Percentiles rank a stretch among this genome's conserved stretches.
phyloP scores from a whole-genome alignment of 2,888 invertebrate species.

The Melikaiella ostensackeni region DNA sequence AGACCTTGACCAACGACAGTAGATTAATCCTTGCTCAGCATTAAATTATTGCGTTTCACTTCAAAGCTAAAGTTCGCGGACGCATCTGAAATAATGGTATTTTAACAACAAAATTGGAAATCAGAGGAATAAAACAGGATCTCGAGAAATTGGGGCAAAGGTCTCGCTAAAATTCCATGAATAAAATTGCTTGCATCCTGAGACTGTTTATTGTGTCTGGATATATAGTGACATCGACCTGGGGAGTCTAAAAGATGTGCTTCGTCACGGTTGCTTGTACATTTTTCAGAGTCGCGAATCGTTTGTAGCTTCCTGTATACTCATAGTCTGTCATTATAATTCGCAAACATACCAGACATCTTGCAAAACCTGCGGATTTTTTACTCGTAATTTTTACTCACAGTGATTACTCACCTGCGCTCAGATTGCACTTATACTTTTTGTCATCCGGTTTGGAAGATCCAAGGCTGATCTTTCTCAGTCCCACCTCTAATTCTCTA shows the following conservation, averaged over 20 bases:
- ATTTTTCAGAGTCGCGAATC: background rate
- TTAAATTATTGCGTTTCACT: background rate
- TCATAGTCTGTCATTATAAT: conserved; percentile 2
- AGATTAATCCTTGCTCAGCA: background rate
- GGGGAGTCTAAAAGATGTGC: background rate
- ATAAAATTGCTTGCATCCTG: conserved; percentile 36
- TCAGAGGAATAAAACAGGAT: background rate
- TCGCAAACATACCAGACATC: conserved; percentile 18
- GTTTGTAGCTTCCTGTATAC: conserved; percentile 16
- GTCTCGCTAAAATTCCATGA: background rate
- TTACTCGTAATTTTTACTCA: conserved; percentile 4
- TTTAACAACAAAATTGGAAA: background rate
- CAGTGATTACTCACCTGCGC: conserved; percentile 39
- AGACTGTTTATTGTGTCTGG: conserved; percentile 28
- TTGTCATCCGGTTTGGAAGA: conserved; percentile 36
- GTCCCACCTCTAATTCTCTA: background rate
- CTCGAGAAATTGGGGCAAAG: background rate
- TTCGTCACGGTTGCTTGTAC: background rate
- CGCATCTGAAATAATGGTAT: background rate
- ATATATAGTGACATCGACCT: conserved; percentile 30
- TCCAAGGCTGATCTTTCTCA: conserved; percentile 1
- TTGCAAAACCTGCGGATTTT: background rate
- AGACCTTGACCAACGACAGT: background rate
- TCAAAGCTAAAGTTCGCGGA: background rate
- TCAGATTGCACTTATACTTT: conserved; percentile 62